Percentiles rank a stretch among this genome's conserved stretches.
Evolutionary conservation across 2,888 invertebrate species (phyloP).

Genomic region (Drosophila koepferae): DNA sequence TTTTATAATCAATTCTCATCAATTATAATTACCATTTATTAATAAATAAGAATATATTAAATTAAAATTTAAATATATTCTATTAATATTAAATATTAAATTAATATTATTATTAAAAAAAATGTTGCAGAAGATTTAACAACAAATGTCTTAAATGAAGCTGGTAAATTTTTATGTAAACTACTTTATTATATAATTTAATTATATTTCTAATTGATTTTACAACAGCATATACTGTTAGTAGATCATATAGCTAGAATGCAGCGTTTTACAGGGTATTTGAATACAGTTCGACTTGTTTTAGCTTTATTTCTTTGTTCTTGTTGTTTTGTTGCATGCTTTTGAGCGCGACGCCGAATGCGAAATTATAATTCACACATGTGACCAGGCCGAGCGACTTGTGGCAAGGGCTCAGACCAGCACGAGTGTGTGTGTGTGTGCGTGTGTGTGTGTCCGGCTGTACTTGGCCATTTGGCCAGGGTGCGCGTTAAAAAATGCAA

Average conservation of each 20-base stretch:
- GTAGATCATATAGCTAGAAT: accelerated
- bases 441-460: not conserved
- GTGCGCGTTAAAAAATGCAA: conserved; percentile 78
- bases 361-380: conserved; percentile 83
- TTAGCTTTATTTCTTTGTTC: conserved; percentile 6
- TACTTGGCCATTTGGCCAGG: conserved; percentile 56
- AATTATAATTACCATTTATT: no score
- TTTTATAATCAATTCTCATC: no score
- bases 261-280: conserved; percentile 13
- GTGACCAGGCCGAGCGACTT: conserved; percentile 61
- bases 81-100: no score
- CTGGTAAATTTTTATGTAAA: no score
- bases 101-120: no score
- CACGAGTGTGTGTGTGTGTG: conserved; percentile 2
- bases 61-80: no score
- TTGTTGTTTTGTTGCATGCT: conserved; percentile 64
- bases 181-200: no score
- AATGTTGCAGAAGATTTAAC: no score
- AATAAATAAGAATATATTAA: no score
- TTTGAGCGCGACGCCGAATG: conserved; percentile 74
- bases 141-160: no score
- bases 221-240: no score
- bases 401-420: conserved; percentile 19
- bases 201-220: no score
- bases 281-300: not conserved